Conservation (phyloP, 1,140 invertebrate genomes). For the Neotoxoptera formosana region DNA sequence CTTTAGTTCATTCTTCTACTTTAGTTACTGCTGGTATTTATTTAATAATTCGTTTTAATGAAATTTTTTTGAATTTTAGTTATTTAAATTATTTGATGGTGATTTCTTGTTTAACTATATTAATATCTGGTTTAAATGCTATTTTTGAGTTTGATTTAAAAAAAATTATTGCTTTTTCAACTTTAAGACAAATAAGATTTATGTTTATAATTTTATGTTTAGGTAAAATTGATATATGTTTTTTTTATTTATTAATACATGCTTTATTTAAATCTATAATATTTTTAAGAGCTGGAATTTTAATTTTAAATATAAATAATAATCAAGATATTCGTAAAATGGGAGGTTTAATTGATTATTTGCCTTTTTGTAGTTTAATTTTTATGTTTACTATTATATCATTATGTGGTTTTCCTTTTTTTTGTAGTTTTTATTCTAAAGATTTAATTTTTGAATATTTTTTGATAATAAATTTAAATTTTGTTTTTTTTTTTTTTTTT, state of each 20-base stretch:
- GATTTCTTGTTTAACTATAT: slow-evolving; percentile 24
- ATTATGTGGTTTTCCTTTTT: slow-evolving; percentile 12
- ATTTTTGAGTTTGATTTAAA: slow-evolving; percentile 30
- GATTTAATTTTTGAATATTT: slow-evolving; percentile 20
- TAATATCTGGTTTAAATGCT: slow-evolving; percentile 24
- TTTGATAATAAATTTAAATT: not conserved
- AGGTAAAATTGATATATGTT: slow-evolving; percentile 16
- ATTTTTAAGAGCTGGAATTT: slow-evolving; percentile 16
- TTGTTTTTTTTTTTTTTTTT: slow-evolving; percentile 8
- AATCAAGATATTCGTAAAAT: slow-evolving; percentile 30
- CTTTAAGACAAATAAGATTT: slow-evolving; percentile 17
- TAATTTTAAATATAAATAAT: slow-evolving; percentile 31
- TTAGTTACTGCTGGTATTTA: too few relatives aligned
- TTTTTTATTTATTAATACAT: slow-evolving; percentile 43
- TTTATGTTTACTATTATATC: slow-evolving; percentile 22
- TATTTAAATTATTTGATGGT: not conserved
- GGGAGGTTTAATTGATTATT: not conserved
- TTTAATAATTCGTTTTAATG: too few relatives aligned
- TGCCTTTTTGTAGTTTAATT: not conserved
- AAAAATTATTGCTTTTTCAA: slow-evolving; percentile 32
- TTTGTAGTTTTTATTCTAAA: not conserved
- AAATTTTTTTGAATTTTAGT: too few relatives aligned
- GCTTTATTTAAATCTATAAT: slow-evolving; percentile 33
- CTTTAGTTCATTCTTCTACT: too few relatives aligned
- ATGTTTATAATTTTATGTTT: too few relatives aligned